Percentiles rank a stretch among this genome's conserved stretches.
These are phyloP conservation scores for Hyposoter dolosus DNA, from an alignment of 2,888 invertebrate genomes.

Conservation along the genomic window DNA sequence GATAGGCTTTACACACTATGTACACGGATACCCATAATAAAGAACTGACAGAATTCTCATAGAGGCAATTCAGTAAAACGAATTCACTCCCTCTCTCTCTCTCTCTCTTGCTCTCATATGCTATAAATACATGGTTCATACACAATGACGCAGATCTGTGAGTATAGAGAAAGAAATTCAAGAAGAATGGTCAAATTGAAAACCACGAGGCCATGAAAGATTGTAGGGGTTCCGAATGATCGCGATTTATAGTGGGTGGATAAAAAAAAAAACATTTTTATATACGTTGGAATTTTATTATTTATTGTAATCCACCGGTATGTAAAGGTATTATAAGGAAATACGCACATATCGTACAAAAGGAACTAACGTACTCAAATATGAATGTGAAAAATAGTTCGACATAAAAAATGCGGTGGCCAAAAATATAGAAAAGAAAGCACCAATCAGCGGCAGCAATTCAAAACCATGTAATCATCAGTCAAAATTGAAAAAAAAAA, in stretches of 20 bases:
- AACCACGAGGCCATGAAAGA: conserved; percentile 68
- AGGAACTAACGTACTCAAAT: conserved; percentile 42
- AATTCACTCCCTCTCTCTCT: conserved; percentile 20
- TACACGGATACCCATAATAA: conserved; percentile 53
- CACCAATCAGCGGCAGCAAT: conserved; percentile 46
- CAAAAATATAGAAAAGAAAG: conserved; percentile 27
- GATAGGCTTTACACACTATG: conserved; percentile 66
- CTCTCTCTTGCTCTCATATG: not conserved
- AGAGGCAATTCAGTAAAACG: conserved; percentile 31
- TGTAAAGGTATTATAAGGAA: conserved; percentile 49
- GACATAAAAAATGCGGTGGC: not conserved
- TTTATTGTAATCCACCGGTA: conserved; percentile 42
- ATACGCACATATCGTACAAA: conserved; percentile 37
- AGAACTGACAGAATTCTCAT: conserved; percentile 51
- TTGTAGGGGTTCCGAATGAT: conserved; percentile 62
- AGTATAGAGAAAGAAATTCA: conserved; percentile 54
- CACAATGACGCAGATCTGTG: conserved; percentile 30
- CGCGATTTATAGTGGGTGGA: conserved; percentile 63
- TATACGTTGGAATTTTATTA: conserved; percentile 36
- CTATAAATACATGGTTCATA: conserved; percentile 8
- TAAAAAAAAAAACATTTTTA: not conserved
- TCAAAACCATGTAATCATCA: conserved; percentile 61
- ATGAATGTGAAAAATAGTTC: conserved; percentile 39
- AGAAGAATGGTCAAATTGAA: conserved; percentile 74
- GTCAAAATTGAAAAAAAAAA: conserved; percentile 25